These are phyloP conservation scores for Tetranychus piercei DNA, from an alignment of 2,888 invertebrate genomes.

Conservation along the genomic window DNA sequence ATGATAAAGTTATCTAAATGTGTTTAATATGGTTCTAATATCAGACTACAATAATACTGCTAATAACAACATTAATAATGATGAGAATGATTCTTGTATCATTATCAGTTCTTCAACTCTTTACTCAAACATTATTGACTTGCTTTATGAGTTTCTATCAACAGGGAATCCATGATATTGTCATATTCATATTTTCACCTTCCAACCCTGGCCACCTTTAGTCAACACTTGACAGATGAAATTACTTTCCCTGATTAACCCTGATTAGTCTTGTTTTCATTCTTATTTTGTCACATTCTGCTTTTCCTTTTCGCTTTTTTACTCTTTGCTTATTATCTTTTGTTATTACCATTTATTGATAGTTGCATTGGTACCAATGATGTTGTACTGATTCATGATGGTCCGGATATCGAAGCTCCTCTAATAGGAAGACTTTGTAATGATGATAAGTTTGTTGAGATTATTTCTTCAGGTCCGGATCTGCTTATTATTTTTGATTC, in stretches of 20 bases:
- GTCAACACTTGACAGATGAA: too few species aligned
- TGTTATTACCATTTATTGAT: constrained; percentile 27
- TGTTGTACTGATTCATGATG: constrained; percentile 64
- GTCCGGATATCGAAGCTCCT: constrained; percentile 49
- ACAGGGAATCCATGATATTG: too few species aligned
- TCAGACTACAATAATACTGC: too few species aligned
- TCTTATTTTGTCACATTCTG: not conserved
- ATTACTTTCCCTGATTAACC: not conserved
- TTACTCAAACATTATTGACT: too few species aligned
- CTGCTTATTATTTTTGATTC: constrained; percentile 52
- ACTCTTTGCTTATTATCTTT: not conserved
- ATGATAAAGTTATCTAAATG: too few species aligned
- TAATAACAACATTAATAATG: too few species aligned
- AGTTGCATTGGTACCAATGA: constrained; percentile 62
- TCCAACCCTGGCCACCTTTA: too few species aligned
- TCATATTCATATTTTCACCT: too few species aligned
- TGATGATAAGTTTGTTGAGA: constrained; percentile 52
- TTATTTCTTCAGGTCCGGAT: constrained; percentile 59
- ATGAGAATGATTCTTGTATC: too few species aligned
- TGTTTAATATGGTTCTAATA: too few species aligned
- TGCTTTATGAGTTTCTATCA: too few species aligned
- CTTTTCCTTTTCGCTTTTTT: not conserved
- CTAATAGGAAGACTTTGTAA: constrained; percentile 64
- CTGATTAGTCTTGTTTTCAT: not conserved
- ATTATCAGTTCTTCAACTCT: too few species aligned